phyloP scores from a whole-genome alignment of 2,888 invertebrate species.

The Apotomis turbidana region DNA sequence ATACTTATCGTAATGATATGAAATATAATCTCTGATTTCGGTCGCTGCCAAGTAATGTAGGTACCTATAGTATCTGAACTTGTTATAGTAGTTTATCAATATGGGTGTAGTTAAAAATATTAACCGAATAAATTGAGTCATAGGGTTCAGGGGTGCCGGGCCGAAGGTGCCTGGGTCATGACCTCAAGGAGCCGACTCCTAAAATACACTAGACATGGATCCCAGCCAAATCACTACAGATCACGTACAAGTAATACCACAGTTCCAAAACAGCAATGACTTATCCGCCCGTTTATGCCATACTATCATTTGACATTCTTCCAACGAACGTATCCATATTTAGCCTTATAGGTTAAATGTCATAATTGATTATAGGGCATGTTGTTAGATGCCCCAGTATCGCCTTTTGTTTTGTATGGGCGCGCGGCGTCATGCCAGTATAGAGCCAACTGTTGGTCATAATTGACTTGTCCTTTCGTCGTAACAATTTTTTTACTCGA shows the following conservation, averaged over 20 bases:
- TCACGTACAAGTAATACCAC: slow-evolving; percentile 38
- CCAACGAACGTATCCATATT: not conserved
- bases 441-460: no score
- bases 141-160: slow-evolving; percentile 42
- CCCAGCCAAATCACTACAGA: slow-evolving; percentile 57
- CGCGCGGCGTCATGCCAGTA: no score
- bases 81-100: no score
- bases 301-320: not conserved
- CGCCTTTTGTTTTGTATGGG: no score
- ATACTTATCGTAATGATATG: not conserved
- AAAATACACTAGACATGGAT: slow-evolving; percentile 66
- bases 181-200: slow-evolving; percentile 62
- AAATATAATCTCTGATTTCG: no score
- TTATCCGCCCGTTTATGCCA: not conserved
- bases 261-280: not conserved
- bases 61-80: no score
- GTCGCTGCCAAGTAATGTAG: no score
- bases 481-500: no score
- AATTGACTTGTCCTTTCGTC: no score
- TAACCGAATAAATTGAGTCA: not conserved
- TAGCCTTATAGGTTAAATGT: not conserved
- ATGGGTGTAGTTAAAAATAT: not conserved
- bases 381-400: no score
- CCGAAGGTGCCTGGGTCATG: slow-evolving; percentile 66
- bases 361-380: not conserved